phyloP scores from a whole-genome alignment of 2,888 invertebrate species.

The Belgica antarctica region DNA sequence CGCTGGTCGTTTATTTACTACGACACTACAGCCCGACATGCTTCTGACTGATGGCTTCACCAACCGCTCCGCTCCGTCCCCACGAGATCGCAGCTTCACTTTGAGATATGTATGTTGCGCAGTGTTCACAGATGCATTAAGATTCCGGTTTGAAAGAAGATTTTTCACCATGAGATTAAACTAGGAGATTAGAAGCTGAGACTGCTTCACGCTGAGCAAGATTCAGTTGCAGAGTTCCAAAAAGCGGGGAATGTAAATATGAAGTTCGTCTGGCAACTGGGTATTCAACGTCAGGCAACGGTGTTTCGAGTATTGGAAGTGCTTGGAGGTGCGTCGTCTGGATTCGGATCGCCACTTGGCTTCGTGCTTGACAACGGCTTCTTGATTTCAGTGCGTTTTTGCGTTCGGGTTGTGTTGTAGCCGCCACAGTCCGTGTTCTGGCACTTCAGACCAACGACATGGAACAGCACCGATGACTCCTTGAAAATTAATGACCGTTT shows the following conservation, averaged over 20 bases:
- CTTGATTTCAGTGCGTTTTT: conserved; percentile 47
- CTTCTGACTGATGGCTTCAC: too few relatives aligned
- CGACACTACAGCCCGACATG: too few relatives aligned
- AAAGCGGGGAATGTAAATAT: conserved; percentile 17
- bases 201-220: background rate
- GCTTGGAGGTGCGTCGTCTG: background rate
- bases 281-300: background rate
- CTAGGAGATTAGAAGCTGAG: background rate
- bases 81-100: too few relatives aligned
- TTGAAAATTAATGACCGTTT: conserved; percentile 54
- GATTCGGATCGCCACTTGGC: background rate
- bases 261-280: background rate
- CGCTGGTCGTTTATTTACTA: too few relatives aligned
- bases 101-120: too few relatives aligned
- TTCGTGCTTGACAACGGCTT: background rate
- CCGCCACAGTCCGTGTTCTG: conserved; percentile 72
- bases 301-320: conserved; percentile 14
- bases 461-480: conserved; percentile 79
- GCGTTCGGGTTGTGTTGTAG: conserved; percentile 81
- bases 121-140: too few relatives aligned
- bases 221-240: too few relatives aligned
- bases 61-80: too few relatives aligned
- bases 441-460: conserved; percentile 85
- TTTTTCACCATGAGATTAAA: conserved; percentile 16
- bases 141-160: too few relatives aligned